Base-by-base conservation (phyloP, 23 tunicate genomes). In the Ascidia mentula region DNA sequence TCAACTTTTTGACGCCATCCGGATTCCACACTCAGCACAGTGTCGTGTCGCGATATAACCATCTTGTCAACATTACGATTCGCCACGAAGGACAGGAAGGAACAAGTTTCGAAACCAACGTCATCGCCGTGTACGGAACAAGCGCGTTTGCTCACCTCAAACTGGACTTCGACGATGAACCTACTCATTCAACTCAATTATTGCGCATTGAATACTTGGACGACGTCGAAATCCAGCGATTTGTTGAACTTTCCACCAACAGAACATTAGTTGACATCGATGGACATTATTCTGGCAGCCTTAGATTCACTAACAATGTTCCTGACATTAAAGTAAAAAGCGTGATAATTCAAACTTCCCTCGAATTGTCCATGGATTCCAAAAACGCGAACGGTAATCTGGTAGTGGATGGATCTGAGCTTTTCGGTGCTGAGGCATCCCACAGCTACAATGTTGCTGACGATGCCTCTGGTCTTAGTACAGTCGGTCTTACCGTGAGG, bases 1-100 rank as follows among this genome's bases (percentile, higher is more conserved):
- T 45, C 36, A 38, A 40, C 13, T 32, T 31, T 34, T 69, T 39
- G 6, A 39, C 31, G 9, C 77, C 77, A 9, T 30, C 65, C 26
- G 85, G 85, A 1, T 81, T 81, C 59, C 36, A 30, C 53, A 61
- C 59, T 53, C 53, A 86, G 46, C 80, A 79, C 77, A 38, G 46
- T 40, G 24, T 86, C 3, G 69, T 30, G 34, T 86, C 84, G 3
- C 72, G 17, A n/a, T 86, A 40, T 35, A 86, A 73, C 84, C 72
- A 73, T 28, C 45, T 73, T 30, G 31, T 86, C 36, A 26, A 32
- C 42, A 33, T 85, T 9, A 77, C 71, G 60, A 37, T 76, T 32
- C 77, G 69, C 6, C 79, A 84, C 42, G 88, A 76, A 59, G 81
- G 75, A 9, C 53, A 31, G 17, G 40, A 81, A 20, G 45, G 74